These are phyloP conservation scores for Cotesia typhae DNA, from an alignment of 1,140 invertebrate species.

Conservation along the genomic window DNA sequence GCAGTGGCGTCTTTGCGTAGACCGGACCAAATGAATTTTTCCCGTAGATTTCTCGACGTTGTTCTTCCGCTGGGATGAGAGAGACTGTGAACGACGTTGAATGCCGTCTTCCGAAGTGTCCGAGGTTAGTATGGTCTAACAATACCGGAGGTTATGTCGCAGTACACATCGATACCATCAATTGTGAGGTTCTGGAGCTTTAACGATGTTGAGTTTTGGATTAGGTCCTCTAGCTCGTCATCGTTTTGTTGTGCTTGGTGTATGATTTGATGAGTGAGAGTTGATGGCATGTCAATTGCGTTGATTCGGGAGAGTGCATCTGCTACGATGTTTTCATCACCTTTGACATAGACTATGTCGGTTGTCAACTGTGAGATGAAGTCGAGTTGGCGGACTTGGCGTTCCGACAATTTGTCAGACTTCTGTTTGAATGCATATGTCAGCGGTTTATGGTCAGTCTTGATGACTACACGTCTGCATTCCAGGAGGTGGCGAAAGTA, in stretches of 20 bases:
- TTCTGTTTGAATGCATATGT: conserved; percentile 37
- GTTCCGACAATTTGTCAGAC: conserved; percentile 17
- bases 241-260: conserved; percentile 40
- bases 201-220: conserved; percentile 24
- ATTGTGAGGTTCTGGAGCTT: conserved; percentile 28
- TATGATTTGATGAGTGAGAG: conserved; percentile 36
- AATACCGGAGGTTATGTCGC: conserved; percentile 34
- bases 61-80: too few species aligned
- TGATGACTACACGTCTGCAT: conserved; percentile 16
- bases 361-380: conserved; percentile 48
- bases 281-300: conserved; percentile 30
- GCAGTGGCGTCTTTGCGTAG: too few species aligned
- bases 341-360: conserved; percentile 45
- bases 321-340: conserved; percentile 47
- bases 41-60: too few species aligned
- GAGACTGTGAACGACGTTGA: too few species aligned
- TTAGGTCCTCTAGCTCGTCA: conserved; percentile 35
- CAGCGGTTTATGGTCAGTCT: conserved; percentile 44
- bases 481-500: conserved; percentile 34
- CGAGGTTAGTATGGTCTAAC: conserved; percentile 45
- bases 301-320: conserved; percentile 46
- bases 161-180: conserved; percentile 30
- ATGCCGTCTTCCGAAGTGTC: too few species aligned
- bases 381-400: conserved; percentile 42
- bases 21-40: too few species aligned